phyloP scores from a whole-genome alignment of 2,113 vertebrate species.

The Pseudonaja textilis region DNA sequence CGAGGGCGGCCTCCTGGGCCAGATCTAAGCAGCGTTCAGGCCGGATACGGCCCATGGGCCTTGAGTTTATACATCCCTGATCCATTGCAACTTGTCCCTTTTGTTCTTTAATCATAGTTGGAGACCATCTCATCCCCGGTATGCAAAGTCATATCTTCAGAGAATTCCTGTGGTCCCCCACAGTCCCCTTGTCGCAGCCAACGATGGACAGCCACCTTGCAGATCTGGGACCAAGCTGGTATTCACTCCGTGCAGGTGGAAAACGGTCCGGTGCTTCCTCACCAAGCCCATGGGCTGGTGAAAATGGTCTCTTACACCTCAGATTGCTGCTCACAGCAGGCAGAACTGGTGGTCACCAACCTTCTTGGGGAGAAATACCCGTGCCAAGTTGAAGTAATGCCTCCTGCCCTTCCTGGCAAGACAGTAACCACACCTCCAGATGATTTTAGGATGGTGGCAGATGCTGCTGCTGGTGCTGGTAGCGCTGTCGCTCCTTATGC shows the following conservation, averaged over 20 bases:
- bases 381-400: not conserved
- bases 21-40: no score
- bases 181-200: not conserved
- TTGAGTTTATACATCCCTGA: no score
- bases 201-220: conserved; percentile 67
- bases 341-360: conserved; percentile 67
- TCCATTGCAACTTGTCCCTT: not conserved
- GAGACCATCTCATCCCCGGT: not conserved
- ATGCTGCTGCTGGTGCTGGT: not conserved
- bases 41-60: no score
- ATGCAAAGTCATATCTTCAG: not conserved
- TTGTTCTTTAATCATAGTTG: not conserved
- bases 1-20: no score
- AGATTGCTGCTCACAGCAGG: conserved; percentile 68
- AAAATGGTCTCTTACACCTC: conserved; percentile 67
- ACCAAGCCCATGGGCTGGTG: conserved; percentile 48
- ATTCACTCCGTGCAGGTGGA: conserved; percentile 66
- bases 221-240: conserved; percentile 69
- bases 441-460: no score
- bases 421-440: not conserved
- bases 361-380: conserved; percentile 52
- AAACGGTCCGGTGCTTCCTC: conserved; percentile 60
- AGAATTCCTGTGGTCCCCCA: not conserved
- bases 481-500: not conserved
- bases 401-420: not conserved